A percentile compares a stretch with the other conserved stretches of the same genome.
These are phyloP conservation scores for Phenganax marumi DNA, from an alignment of 92 coral and sea anemone genomes.

Conservation along the genomic window DNA sequence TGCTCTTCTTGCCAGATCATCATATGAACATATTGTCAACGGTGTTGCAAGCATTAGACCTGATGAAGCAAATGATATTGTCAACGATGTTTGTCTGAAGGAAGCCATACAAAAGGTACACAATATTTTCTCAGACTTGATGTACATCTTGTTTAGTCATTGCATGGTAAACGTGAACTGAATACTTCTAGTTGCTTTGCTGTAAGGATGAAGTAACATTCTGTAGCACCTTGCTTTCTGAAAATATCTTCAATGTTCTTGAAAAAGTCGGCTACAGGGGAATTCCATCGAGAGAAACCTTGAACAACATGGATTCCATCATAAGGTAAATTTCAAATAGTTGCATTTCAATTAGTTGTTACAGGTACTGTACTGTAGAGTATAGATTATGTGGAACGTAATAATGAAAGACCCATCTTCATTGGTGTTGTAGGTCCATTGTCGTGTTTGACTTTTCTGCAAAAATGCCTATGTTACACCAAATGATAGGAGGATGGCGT, in stretches of 20 bases:
- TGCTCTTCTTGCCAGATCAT: not conserved
- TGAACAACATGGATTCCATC: constrained; percentile 21
- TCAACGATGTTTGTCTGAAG: not conserved
- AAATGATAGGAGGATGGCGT: constrained; percentile 18
- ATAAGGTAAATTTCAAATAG: constrained; percentile 11
- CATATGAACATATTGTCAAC: not conserved
- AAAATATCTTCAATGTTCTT: constrained; percentile 17
- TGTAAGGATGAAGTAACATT: constrained; percentile 21
- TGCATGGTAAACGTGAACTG: not conserved
- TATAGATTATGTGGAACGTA: not conserved
- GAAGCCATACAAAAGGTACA: constrained; percentile 15
- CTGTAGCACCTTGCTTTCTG: not conserved
- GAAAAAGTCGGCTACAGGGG: constrained; percentile 36
- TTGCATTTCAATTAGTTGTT: constrained; percentile 1
- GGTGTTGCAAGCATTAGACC: not conserved
- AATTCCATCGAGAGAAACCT: constrained; percentile 31
- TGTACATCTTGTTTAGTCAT: not conserved
- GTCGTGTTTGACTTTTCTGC: constrained; percentile 15
- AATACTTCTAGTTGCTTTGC: not conserved
- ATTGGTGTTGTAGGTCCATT: constrained; percentile 27
- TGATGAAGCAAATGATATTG: constrained; percentile 4
- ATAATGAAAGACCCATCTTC: not conserved
- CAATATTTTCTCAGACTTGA: not conserved
- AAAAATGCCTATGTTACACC: constrained; percentile 41
- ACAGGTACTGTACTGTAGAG: not conserved